Base-by-base conservation (phyloP, 2,797 vertebrate genomes). In the Oophaga sylvatica region DNA sequence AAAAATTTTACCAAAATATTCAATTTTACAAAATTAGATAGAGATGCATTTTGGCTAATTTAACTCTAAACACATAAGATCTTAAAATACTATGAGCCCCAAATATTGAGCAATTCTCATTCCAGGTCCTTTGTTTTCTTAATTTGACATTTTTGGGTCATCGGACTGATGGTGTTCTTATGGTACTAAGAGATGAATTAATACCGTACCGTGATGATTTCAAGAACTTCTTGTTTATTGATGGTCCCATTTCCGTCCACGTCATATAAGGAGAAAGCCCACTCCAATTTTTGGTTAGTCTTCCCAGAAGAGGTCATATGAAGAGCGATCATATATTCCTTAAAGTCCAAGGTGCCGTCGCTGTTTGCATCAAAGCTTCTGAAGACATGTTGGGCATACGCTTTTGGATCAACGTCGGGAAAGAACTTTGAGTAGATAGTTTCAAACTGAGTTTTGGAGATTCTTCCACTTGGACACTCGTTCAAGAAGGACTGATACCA, bases 201-300 rank as follows among this genome's bases (percentile, higher is more conserved):
- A 78, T 5, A 91, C 92, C 87, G 29, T 95, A 98, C 97, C 96
- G 92, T 93, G 85, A 98, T 94, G 2, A 98, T 99, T 91, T 99
- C 97, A 20, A 96, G 94, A 89, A 99, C 96, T 91, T 99, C 98
- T 0, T 53, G 93, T 91, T 97, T 98, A 95, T 96, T 98, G 94
- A 99, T 97, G 92, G 96, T 95, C 0, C 98, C 97, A 0, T 98
- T 99, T 12, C 97, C 94, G 0, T 98, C 98, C 7, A 99, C 97
- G 0, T 99, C 98, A 2, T 98, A 99, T 41, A 99, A 94, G 0
- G 96, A 96, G 26, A 99, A 99, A 0, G 97, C 97, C 98, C 98
- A 99, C 88, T 97, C 97, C 0, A 99, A 94, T 82, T 99, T 99
- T 86, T 97, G 97, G 90, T 94, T 91, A 0, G 97, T 96, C 85